Percentiles rank a stretch among this genome's conserved stretches.
phyloP scores from a whole-genome alignment of 1,140 invertebrate genomes.

The Pteromalus puparum region DNA sequence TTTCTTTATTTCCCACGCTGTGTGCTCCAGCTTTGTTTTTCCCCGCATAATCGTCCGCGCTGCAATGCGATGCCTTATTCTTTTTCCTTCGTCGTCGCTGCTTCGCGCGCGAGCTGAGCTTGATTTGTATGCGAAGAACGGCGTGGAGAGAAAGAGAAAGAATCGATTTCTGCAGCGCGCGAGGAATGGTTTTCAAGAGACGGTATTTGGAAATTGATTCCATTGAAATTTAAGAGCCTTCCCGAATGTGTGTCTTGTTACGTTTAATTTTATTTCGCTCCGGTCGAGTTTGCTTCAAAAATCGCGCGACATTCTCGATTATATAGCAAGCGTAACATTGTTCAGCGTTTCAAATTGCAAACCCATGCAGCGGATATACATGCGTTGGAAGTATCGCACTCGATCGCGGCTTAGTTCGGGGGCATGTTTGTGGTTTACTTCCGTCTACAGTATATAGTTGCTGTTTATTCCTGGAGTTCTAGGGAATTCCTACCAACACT shows the following conservation, averaged over 20 bases:
- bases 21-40: slow-evolving; percentile 36
- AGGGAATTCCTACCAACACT: neutral
- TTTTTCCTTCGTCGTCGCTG: neutral
- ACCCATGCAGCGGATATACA: neutral
- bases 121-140: too few relatives aligned
- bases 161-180: neutral
- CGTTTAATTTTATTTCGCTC: too few relatives aligned
- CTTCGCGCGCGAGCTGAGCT: neutral
- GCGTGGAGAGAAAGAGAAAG: neutral
- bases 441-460: neutral
- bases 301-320: too few relatives aligned
- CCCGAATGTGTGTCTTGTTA: too few relatives aligned
- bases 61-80: neutral
- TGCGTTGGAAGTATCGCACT: neutral
- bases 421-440: neutral
- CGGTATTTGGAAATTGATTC: too few relatives aligned
- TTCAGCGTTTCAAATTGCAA: too few relatives aligned
- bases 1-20: neutral
- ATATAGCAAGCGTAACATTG: too few relatives aligned
- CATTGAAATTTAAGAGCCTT: too few relatives aligned
- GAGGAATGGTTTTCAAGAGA: too few relatives aligned
- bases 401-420: neutral
- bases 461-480: neutral
- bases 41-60: neutral
- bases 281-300: too few relatives aligned